A percentile compares a stretch with the other conserved stretches of the same genome.
These are phyloP conservation scores for Laticauda colubrina DNA, from an alignment of 2,113 vertebrate species.

Conservation along the genomic window DNA sequence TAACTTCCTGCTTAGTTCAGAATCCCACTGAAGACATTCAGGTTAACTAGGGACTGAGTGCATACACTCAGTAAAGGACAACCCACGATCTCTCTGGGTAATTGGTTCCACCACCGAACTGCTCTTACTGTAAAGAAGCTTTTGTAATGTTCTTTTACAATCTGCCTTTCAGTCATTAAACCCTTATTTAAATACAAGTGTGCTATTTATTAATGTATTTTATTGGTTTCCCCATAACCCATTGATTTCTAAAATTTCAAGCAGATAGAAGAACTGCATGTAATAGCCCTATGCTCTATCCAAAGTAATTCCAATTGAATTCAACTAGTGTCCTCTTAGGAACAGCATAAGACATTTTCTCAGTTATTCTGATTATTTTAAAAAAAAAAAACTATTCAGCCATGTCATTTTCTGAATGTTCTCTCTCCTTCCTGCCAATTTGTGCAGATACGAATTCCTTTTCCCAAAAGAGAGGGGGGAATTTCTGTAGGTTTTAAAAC, in stretches of 20 bases:
- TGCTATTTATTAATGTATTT: neutral
- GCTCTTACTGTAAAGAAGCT: neutral
- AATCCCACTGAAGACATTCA: neutral
- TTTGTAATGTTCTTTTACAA: neutral
- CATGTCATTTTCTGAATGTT: too few relatives aligned
- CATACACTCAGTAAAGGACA: neutral
- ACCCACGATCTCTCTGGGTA: neutral
- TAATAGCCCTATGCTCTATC: too few relatives aligned
- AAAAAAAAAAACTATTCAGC: neutral
- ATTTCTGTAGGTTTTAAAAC: neutral
- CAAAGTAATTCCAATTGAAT: neutral
- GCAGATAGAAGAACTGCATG: neutral
- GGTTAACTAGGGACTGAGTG: neutral
- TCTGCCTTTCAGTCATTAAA: neutral
- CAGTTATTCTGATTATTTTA: neutral
- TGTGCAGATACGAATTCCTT: neutral
- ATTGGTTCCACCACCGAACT: neutral
- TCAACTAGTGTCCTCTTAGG: neutral
- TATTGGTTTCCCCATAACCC: neutral
- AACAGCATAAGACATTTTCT: neutral
- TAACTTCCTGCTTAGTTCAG: neutral
- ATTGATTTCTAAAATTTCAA: neutral
- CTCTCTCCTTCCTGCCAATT: neutral
- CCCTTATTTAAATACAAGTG: neutral
- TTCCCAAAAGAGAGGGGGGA: neutral